Evolutionary conservation across 1,140 invertebrate genomes (phyloP), one percentile per base, ranked within the genome.

Genomic region (Aethina tumida): DNA sequence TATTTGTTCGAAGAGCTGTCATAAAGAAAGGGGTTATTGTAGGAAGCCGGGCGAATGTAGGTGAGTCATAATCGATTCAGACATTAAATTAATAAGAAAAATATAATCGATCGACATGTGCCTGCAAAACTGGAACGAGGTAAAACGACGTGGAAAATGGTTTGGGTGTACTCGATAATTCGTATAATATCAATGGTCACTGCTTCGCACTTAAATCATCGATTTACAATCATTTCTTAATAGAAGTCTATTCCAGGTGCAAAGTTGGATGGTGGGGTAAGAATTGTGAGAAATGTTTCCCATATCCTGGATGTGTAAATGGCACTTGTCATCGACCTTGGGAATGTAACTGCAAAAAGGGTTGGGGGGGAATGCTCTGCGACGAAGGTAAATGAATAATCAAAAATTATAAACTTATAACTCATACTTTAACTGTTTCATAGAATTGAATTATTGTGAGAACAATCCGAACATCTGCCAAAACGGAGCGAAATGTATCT

Each of bases 311-410:
- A 26, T 92, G 87, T 54, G 75, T 78, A 20, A 79, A 91, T 59
- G 88, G 88, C 9, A 69, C 73, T 22, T 93, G 88, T 58, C 79
- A 75, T 52, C 69, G 77, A 16, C 85, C 86, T n/a, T 91, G 85
- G 85, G 84, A 90, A 55, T 92, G 88, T 57, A 76, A 78, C 50
- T 92, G 88, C 58, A 70, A 80, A 43, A 71, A 76, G 0, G 86
- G 87, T 28, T 91, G 85, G 85, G 82, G 85, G 12, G 87, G 85
- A 31, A 83, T 89, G 68, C 73, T 91, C 0, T 91, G 88, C 61
- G 82, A 90, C 56, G 82, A 89, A 77, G 85, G 79, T 68, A 73
- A 35, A 22, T 43, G 30, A 9, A 25, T 18, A 18, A 16, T 27
- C 10, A 8, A 32, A 15, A 37, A 37, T 12, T 20, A 2, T 9